phyloP scores from a whole-genome alignment of 2,888 invertebrate species.

The Acholoe squamosa region DNA sequence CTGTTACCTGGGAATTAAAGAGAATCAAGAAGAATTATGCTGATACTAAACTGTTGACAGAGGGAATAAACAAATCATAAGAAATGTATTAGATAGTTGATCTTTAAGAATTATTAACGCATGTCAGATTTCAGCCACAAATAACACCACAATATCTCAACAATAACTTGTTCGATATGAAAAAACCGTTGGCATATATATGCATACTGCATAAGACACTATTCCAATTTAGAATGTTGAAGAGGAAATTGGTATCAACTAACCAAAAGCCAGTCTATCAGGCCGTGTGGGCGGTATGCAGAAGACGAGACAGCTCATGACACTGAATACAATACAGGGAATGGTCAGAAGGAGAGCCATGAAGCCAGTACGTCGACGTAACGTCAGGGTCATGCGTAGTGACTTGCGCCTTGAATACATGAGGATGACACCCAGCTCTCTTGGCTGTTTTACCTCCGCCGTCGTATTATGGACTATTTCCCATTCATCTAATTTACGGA shows the following conservation, averaged over 20 bases:
- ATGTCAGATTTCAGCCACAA: too few relatives aligned
- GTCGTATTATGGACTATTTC: background rate
- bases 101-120: too few relatives aligned
- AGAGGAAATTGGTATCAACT: background rate
- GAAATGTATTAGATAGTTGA: too few relatives aligned
- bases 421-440: background rate
- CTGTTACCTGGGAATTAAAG: background rate
- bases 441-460: background rate
- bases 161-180: too few relatives aligned
- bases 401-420: background rate
- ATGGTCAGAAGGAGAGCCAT: background rate
- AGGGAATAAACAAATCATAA: too few relatives aligned
- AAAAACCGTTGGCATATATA: background rate
- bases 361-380: slow-evolving; percentile 9
- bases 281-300: background rate
- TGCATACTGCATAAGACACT: background rate
- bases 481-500: background rate
- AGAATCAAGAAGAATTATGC: background rate
- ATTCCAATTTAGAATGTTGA: background rate
- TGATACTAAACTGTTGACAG: too few relatives aligned
- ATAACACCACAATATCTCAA: too few relatives aligned
- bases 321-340: background rate
- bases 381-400: background rate
- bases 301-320: slow-evolving; percentile 20
- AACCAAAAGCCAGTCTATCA: background rate